Percentiles rank a stretch among this genome's conserved stretches.
Conservation (phyloP, 92 coral and sea anemone genomes). For the Phenganax stokvisi region DNA sequence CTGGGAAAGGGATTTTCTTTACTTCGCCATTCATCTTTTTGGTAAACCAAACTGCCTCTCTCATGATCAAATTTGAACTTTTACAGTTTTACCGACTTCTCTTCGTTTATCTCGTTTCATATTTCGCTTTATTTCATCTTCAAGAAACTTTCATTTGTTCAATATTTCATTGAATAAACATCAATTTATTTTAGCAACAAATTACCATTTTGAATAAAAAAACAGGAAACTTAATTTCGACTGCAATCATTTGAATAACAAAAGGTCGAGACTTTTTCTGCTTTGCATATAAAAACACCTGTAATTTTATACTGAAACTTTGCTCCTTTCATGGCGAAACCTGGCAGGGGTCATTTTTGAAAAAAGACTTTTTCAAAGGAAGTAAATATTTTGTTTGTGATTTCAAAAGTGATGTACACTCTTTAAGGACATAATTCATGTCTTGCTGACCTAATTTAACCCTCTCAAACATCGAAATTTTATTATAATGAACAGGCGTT, state of each 20-base stretch:
- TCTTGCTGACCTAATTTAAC: too few species aligned
- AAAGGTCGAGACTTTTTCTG: not conserved
- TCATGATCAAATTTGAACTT: slow-evolving; percentile 1
- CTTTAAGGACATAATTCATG: too few species aligned
- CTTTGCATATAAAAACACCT: not conserved
- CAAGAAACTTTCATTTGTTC: not conserved
- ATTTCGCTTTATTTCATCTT: not conserved
- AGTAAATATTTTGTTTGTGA: not conserved
- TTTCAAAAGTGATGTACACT: not conserved
- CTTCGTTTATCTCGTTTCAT: not conserved
- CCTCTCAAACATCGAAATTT: too few species aligned
- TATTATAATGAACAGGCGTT: too few species aligned
- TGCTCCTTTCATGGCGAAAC: not conserved
- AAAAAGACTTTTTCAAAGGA: not conserved
- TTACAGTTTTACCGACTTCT: not conserved
- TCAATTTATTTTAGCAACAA: not conserved
- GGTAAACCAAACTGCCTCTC: slow-evolving; percentile 6
- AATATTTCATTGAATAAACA: slow-evolving; percentile 4
- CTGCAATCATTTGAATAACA: slow-evolving; percentile 16
- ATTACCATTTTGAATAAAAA: slow-evolving; percentile 9
- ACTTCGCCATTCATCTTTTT: slow-evolving; percentile 14
- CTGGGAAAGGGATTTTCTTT: slow-evolving; percentile 51
- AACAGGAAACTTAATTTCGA: not conserved
- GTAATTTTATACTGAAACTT: not conserved
- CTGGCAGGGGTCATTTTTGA: not conserved